phyloP scores from a whole-genome alignment of 1,140 invertebrate species.

The Phenacoccus solenopsis region DNA sequence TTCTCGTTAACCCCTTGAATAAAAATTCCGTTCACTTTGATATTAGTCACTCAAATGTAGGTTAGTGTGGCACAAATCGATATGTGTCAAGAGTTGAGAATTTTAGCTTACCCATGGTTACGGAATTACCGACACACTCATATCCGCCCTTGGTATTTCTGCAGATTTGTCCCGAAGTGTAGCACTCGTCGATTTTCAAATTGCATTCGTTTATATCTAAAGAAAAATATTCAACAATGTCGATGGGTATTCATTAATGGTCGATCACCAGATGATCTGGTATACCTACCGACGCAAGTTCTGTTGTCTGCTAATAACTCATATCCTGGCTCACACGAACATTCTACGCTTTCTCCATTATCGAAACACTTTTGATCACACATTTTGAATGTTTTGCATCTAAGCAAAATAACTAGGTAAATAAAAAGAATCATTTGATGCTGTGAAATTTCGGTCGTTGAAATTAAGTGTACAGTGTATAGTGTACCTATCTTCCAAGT shows the following conservation, averaged over 20 bases:
- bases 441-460: too few relatives aligned
- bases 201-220: constrained; percentile 33
- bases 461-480: not conserved
- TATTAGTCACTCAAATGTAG: too few relatives aligned
- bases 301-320: constrained; percentile 36
- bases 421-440: too few relatives aligned
- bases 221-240: not conserved
- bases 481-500: constrained; percentile 5
- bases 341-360: constrained; percentile 36
- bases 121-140: not conserved
- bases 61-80: too few relatives aligned
- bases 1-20: too few relatives aligned
- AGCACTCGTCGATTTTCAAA: constrained; percentile 26
- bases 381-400: constrained; percentile 34
- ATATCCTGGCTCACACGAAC: constrained; percentile 42
- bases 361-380: constrained; percentile 43
- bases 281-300: constrained; percentile 33
- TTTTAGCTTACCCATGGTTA: too few relatives aligned
- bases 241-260: not conserved
- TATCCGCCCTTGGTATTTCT: not conserved
- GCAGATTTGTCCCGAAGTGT: not conserved
- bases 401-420: too few relatives aligned
- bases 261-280: not conserved
- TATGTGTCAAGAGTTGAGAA: too few relatives aligned
- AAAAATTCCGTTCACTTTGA: too few relatives aligned